phyloP scores from a whole-genome alignment of 1,140 invertebrate genomes.

The Drosophila pruinosa region DNA sequence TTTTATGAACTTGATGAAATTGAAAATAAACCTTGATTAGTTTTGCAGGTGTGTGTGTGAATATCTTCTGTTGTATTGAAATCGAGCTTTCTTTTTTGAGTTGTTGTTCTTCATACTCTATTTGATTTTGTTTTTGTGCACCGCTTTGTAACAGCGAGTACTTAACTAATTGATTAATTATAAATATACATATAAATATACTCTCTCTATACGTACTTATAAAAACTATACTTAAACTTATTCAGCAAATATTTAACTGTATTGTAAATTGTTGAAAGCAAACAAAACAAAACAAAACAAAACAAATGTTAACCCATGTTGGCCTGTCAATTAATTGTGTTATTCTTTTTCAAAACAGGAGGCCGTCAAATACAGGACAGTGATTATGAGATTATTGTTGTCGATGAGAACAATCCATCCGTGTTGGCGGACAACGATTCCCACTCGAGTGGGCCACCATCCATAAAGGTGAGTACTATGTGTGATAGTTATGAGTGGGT shows the following conservation, averaged over 20 bases:
- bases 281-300: too few relatives aligned
- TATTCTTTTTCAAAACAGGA: conserved; percentile 63
- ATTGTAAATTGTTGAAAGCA: conserved; percentile 26
- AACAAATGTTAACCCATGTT: background rate
- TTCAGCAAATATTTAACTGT: conserved; percentile 19
- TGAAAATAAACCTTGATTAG: too few relatives aligned
- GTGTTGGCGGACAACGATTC: conserved; percentile 90
- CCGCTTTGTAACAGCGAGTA: conserved; percentile 36
- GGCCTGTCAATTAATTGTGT: background rate
- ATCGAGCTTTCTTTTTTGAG: background rate
- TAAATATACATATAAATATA: background rate
- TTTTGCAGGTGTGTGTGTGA: conserved; percentile 4
- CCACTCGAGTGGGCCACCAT: conserved; percentile 88
- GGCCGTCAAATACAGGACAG: conserved; percentile 87
- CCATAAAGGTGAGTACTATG: conserved; percentile 89
- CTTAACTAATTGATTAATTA: background rate
- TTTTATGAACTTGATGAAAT: too few relatives aligned
- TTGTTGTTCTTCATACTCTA: background rate
- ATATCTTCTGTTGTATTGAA: background rate
- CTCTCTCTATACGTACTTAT: background rate
- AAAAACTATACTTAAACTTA: background rate
- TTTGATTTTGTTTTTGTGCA: conserved; percentile 9
- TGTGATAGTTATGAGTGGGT: background rate
- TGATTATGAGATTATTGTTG: conserved; percentile 94
- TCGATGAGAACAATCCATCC: conserved; percentile 94